A percentile compares a stretch with the other conserved stretches of the same genome.
phyloP scores from a whole-genome alignment of 2,888 invertebrate species.

The Frankliniella intonsa region DNA sequence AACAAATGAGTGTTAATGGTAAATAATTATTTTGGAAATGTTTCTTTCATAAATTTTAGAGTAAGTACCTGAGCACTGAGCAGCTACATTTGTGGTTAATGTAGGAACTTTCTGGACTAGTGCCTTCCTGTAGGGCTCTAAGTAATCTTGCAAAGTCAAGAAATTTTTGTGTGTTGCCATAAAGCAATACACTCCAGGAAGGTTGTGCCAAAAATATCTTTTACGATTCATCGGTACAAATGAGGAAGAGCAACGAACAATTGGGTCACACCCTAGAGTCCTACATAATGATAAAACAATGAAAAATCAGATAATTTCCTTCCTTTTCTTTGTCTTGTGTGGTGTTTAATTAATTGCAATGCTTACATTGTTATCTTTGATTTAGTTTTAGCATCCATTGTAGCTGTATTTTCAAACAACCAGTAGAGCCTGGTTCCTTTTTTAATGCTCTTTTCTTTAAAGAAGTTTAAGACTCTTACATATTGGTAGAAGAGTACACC shows the following conservation, averaged over 20 bases:
- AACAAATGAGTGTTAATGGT: neutral
- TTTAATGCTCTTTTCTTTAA: neutral
- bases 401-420: neutral
- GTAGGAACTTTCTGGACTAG: neutral
- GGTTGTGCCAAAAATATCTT: too few relatives aligned
- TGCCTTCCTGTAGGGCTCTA: neutral
- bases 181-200: neutral
- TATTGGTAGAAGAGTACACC: neutral
- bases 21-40: neutral
- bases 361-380: neutral
- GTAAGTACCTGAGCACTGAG: conserved; percentile 1
- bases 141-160: neutral
- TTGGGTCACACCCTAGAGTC: conserved; percentile 11
- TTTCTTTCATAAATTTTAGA: neutral
- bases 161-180: neutral
- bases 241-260: neutral
- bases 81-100: neutral
- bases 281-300: neutral
- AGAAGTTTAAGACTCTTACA: neutral
- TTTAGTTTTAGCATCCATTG: neutral
- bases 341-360: neutral
- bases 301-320: neutral
- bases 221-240: neutral
- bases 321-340: neutral
- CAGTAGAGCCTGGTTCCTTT: neutral